A percentile compares a stretch with the other conserved stretches of the same genome.
phyloP scores from a whole-genome alignment of 2,888 invertebrate genomes.

The Ferrisia virgata region DNA sequence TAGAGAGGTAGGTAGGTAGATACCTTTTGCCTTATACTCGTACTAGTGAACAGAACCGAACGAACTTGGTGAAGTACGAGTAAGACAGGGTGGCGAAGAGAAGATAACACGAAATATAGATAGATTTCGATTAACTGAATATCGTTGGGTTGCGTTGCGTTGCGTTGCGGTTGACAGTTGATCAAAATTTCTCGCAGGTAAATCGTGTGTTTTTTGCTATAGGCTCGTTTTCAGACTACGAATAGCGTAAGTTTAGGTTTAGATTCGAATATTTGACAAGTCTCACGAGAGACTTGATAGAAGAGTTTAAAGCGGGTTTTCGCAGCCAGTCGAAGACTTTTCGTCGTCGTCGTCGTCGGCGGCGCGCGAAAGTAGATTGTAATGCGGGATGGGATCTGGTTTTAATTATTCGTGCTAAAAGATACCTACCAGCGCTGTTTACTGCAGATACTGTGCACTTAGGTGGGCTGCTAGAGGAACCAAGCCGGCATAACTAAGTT shows the following conservation, averaged over 20 bases:
- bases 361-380: neutral
- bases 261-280: constrained; percentile 5
- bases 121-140: neutral
- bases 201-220: too few species aligned
- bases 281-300: neutral
- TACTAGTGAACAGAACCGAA: too few species aligned
- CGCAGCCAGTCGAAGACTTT: neutral
- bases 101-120: neutral
- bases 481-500: too few species aligned
- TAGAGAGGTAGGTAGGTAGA: too few species aligned
- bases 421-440: too few species aligned
- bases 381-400: constrained; percentile 25
- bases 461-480: too few species aligned
- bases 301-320: neutral
- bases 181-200: neutral
- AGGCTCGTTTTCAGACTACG: too few species aligned
- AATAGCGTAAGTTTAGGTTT: neutral
- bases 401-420: constrained; percentile 5
- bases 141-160: neutral
- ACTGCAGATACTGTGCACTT: too few species aligned
- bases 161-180: constrained; percentile 5
- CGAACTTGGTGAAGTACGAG: too few species aligned
- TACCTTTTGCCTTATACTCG: too few species aligned
- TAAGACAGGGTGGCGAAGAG: neutral
- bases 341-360: neutral